A percentile compares a stretch with the other conserved stretches of the same genome.
Conservation (phyloP, 2,113 vertebrate genomes). For the Ictidomys tridecemlineatus region DNA sequence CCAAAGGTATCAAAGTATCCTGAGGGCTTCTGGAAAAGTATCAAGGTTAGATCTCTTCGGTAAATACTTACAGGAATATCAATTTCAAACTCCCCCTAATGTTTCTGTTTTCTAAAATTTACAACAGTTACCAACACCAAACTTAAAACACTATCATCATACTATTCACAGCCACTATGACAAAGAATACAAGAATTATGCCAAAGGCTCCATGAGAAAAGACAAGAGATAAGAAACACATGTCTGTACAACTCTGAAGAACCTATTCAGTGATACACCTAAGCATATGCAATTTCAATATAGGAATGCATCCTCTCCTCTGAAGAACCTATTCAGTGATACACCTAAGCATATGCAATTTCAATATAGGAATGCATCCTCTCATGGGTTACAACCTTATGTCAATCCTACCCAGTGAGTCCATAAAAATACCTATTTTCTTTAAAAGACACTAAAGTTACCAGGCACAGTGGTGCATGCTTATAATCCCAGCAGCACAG, state of each 20-base stretch:
- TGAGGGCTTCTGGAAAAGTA: background rate
- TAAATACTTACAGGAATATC: constrained; percentile 21
- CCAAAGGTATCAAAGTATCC: constrained; percentile 43
- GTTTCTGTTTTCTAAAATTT: constrained; percentile 64
- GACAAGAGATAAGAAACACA: constrained; percentile 22
- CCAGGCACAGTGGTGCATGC: too few relatives aligned
- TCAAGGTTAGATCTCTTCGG: constrained; percentile 55
- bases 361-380: background rate
- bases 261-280: background rate
- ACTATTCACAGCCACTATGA: constrained; percentile 35
- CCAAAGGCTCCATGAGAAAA: constrained; percentile 42
- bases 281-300: background rate
- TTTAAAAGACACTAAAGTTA: constrained; percentile 30
- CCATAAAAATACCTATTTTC: constrained; percentile 28
- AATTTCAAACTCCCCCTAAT: constrained; percentile 51
- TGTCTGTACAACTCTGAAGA: background rate
- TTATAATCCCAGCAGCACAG: too few relatives aligned
- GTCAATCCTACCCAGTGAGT: background rate
- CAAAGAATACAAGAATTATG: constrained; percentile 1
- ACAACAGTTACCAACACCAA: constrained; percentile 36
- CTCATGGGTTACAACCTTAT: background rate
- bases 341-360: background rate
- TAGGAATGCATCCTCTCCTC: background rate
- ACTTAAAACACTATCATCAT: constrained; percentile 57
- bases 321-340: background rate